These are phyloP conservation scores for Linnaemya vulpina DNA, from an alignment of 2,888 invertebrate species.

Conservation along the genomic window DNA sequence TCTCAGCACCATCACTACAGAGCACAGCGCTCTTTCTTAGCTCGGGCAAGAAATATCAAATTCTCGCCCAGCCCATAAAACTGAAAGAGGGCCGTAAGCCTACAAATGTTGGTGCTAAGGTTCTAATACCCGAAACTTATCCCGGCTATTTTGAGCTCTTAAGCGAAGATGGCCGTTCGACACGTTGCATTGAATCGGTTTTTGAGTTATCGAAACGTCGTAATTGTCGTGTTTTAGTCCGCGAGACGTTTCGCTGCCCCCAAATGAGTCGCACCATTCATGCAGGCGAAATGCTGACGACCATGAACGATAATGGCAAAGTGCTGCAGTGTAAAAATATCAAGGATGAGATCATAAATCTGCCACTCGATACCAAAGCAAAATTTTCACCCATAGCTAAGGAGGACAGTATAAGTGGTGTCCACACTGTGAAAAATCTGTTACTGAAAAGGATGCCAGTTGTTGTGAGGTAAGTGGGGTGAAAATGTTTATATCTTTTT, in stretches of 20 bases:
- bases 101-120: slow-evolving; percentile 89
- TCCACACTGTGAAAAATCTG: slow-evolving; percentile 94
- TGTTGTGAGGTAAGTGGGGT: slow-evolving; percentile 87
- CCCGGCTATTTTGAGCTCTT: slow-evolving; percentile 96
- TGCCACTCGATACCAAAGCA: slow-evolving; percentile 94
- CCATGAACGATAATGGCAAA: slow-evolving; percentile 89
- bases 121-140: slow-evolving; percentile 95
- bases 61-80: slow-evolving; percentile 94
- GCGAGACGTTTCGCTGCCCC: slow-evolving; percentile 83
- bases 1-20: slow-evolving; percentile 93
- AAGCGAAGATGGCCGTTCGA: slow-evolving; percentile 96
- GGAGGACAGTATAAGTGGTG: slow-evolving; percentile 96
- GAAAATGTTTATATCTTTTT: background rate
- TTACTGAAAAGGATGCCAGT: slow-evolving; percentile 95
- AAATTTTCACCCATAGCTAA: slow-evolving; percentile 96
- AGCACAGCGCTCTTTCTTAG: slow-evolving; percentile 93
- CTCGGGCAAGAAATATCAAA: slow-evolving; percentile 92
- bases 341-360: slow-evolving; percentile 91
- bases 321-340: slow-evolving; percentile 94
- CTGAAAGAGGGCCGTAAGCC: slow-evolving; percentile 93
- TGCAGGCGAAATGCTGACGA: slow-evolving; percentile 92
- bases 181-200: slow-evolving; percentile 94
- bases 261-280: slow-evolving; percentile 86
- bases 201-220: slow-evolving; percentile 91
- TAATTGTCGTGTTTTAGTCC: slow-evolving; percentile 82